phyloP scores from a whole-genome alignment of 1,140 invertebrate species.

The Phortica variegata region DNA sequence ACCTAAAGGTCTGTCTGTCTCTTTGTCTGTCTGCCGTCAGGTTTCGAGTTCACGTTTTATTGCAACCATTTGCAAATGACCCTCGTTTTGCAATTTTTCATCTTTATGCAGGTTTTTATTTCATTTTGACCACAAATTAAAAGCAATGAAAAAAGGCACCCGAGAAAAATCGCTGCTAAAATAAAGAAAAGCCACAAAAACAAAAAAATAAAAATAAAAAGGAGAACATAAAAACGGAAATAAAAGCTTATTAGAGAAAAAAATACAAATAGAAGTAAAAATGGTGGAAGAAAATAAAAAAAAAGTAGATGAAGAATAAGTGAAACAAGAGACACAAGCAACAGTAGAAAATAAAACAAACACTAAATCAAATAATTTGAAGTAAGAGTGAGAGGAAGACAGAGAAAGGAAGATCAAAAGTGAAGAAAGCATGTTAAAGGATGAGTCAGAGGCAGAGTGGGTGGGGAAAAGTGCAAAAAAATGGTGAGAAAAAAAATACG shows the following conservation, averaged over 20 bases:
- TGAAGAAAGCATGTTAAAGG: conserved; percentile 3
- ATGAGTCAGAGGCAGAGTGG: not conserved
- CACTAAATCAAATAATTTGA: conserved; percentile 7
- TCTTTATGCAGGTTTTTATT: too few species aligned
- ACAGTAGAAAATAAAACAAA: too few species aligned
- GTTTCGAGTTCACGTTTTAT: too few species aligned
- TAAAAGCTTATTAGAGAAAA: conserved; percentile 54
- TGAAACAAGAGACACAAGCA: not conserved
- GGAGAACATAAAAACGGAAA: conserved; percentile 47
- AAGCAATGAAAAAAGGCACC: conserved; percentile 50
- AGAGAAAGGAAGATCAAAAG: conserved; percentile 32
- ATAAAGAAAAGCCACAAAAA: conserved; percentile 29
- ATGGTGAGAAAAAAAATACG: not conserved
- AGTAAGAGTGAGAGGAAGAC: conserved; percentile 3
- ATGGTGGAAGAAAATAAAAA: conserved; percentile 11
- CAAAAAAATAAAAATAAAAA: conserved; percentile 17
- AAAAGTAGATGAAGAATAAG: not conserved
- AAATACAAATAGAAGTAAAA: conserved; percentile 12
- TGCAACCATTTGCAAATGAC: too few species aligned
- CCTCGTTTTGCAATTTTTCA: too few species aligned
- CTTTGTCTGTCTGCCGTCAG: too few species aligned
- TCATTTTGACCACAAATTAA: conserved; percentile 53
- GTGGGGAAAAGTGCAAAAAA: not conserved
- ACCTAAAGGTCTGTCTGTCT: too few species aligned
- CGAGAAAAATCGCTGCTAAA: too few species aligned